These are phyloP conservation scores for Cerastoderma edule DNA, from an alignment of 2,888 invertebrate genomes.

Conservation along the genomic window DNA sequence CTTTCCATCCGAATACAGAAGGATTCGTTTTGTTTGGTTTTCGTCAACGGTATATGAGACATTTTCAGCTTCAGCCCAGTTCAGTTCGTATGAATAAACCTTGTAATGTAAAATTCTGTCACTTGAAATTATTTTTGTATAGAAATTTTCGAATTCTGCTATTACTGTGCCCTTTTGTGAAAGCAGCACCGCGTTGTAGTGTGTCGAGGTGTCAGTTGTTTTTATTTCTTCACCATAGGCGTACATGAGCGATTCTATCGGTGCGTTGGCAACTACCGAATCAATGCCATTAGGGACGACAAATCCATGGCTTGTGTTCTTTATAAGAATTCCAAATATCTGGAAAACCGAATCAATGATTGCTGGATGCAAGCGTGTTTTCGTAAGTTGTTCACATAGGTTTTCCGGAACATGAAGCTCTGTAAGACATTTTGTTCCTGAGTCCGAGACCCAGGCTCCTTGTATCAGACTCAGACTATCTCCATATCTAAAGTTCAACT, in stretches of 20 bases:
- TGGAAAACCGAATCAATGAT: constrained; percentile 9
- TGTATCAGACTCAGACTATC: constrained; percentile 11
- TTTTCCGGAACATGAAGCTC: background rate
- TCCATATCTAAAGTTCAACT: constrained; percentile 12
- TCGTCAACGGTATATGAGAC: background rate
- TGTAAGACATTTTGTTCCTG: background rate
- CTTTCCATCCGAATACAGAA: background rate
- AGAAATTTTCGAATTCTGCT: constrained; percentile 58
- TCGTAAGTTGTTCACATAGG: background rate
- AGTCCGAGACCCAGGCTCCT: constrained; percentile 3
- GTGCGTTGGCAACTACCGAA: constrained; percentile 39
- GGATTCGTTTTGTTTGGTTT: background rate
- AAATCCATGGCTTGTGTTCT: constrained; percentile 5
- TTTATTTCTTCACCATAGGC: constrained; percentile 45
- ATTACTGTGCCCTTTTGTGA: constrained; percentile 57
- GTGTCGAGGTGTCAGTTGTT: constrained; percentile 43
- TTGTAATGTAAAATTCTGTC: background rate
- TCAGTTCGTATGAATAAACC: background rate
- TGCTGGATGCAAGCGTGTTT: constrained; percentile 12
- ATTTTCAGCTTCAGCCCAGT: background rate
- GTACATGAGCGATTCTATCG: constrained; percentile 55
- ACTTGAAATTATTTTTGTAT: constrained; percentile 9
- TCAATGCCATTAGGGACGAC: constrained; percentile 54
- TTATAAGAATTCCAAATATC: background rate
- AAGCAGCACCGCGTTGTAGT: constrained; percentile 58